Percentiles rank a stretch among this genome's conserved stretches.
Conservation (phyloP, 2,888 invertebrate species). For the Hybos culiciformis region DNA sequence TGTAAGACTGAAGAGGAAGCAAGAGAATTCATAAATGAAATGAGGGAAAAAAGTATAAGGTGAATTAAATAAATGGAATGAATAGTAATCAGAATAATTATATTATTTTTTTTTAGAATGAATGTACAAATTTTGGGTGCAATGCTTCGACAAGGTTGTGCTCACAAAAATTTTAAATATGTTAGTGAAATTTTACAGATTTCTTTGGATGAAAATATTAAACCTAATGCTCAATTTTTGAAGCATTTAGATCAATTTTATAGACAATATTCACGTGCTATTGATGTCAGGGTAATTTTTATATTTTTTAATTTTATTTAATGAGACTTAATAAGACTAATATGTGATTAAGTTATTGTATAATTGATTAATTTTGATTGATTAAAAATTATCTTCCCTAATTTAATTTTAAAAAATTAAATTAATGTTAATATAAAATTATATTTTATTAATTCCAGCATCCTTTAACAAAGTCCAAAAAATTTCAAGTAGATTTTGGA, state of each 20-base stretch:
- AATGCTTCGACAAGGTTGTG: conserved; percentile 52
- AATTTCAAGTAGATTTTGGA: conserved; percentile 32
- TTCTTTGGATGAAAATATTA: conserved; percentile 45
- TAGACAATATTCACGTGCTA: conserved; percentile 39
- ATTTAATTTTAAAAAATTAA: neutral
- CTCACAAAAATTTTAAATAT: conserved; percentile 47
- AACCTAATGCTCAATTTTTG: conserved; percentile 47
- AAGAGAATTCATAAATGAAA: conserved; percentile 49
- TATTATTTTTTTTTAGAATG: conserved; percentile 36
- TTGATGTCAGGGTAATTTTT: conserved; percentile 41
- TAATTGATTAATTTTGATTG: too few relatives aligned
- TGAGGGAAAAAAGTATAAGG: conserved; percentile 53
- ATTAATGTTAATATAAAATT: conserved; percentile 4
- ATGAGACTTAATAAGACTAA: too few relatives aligned
- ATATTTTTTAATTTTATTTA: too few relatives aligned
- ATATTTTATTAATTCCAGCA: conserved; percentile 28
- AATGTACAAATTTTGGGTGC: conserved; percentile 65
- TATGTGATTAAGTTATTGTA: too few relatives aligned
- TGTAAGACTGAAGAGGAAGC: conserved; percentile 54
- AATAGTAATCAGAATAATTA: conserved; percentile 2
- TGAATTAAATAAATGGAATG: conserved; percentile 23
- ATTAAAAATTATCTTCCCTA: neutral
- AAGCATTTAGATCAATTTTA: conserved; percentile 49
- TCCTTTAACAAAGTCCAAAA: conserved; percentile 22
- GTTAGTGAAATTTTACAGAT: conserved; percentile 54